Percentiles rank a stretch among this genome's conserved stretches.
These are phyloP conservation scores for Caradrina clavipalpis DNA, from an alignment of 2,888 invertebrate species.

Conservation along the genomic window DNA sequence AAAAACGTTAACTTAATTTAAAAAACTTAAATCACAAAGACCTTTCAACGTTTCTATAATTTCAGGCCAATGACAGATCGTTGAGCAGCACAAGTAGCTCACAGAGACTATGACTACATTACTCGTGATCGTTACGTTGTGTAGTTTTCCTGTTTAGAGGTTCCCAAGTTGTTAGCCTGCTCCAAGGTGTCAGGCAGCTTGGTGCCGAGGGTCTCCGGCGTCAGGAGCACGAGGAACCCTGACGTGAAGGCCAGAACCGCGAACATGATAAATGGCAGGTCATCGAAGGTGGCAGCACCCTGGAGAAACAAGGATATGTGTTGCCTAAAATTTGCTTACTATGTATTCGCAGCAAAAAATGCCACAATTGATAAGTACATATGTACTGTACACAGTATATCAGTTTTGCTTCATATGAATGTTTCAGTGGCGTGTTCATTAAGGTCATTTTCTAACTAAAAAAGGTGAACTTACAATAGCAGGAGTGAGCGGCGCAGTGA, in stretches of 20 bases:
- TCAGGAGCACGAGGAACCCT: slow-evolving; percentile 85
- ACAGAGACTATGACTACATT: background rate
- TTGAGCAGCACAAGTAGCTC: background rate
- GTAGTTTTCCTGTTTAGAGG: slow-evolving; percentile 32
- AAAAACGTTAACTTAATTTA: background rate
- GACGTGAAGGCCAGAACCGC: slow-evolving; percentile 88
- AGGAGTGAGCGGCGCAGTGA: slow-evolving; percentile 92
- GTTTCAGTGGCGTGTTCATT: no score
- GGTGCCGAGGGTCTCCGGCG: slow-evolving; percentile 91
- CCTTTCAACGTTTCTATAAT: background rate
- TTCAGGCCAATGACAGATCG: background rate
- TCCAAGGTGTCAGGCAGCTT: slow-evolving; percentile 78
- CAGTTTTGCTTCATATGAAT: background rate
- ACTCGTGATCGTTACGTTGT: background rate
- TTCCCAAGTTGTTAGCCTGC: slow-evolving; percentile 60
- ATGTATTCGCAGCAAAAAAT: no score
- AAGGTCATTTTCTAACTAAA: no score
- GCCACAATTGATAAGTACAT: no score
- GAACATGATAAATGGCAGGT: slow-evolving; percentile 64
- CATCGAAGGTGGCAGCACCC: slow-evolving; percentile 69
- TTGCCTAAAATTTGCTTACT: no score
- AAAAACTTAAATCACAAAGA: background rate
- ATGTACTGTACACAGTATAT: background rate
- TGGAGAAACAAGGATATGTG: slow-evolving; percentile 49
- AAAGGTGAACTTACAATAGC: slow-evolving; percentile 86